Percentiles rank a stretch among this genome's conserved stretches.
Evolutionary conservation across 2,797 vertebrate genomes (phyloP).

Genomic region (Sciurus vulgaris): DNA sequence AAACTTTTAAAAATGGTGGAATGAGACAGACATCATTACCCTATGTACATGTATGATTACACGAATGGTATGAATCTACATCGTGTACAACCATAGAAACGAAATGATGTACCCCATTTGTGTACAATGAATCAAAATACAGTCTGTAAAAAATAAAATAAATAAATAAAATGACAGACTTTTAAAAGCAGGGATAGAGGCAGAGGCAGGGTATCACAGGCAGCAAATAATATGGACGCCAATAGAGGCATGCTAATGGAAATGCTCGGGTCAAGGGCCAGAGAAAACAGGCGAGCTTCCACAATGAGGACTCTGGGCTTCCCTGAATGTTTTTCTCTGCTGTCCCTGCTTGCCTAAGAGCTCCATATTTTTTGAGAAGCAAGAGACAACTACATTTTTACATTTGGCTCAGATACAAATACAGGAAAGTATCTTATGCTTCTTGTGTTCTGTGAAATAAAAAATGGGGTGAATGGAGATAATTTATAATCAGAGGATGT

Average conservation of each 20-base stretch:
- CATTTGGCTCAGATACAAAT: slow-evolving; percentile 27
- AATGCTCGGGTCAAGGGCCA: neutral
- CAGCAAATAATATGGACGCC: neutral
- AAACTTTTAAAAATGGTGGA: too few species aligned
- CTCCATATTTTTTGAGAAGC: neutral
- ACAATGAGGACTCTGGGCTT: neutral
- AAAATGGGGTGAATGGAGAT: slow-evolving; percentile 26
- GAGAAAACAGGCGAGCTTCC: neutral
- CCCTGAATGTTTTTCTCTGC: neutral
- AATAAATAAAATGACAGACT: neutral
- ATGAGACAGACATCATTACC: too few species aligned
- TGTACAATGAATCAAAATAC: too few species aligned
- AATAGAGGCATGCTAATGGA: neutral
- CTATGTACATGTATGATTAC: too few species aligned
- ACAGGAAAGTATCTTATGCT: slow-evolving; percentile 31
- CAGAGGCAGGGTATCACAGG: neutral
- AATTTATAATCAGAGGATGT: slow-evolving; percentile 20
- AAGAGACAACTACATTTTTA: neutral
- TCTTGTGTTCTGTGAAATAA: slow-evolving; percentile 55
- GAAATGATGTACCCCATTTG: too few species aligned
- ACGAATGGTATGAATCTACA: too few species aligned
- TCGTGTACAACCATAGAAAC: too few species aligned
- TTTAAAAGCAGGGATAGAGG: neutral
- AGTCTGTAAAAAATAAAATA: too few species aligned
- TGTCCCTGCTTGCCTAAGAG: neutral